Base-by-base conservation (phyloP, 2,888 invertebrate species). In the Apamea sordens region DNA sequence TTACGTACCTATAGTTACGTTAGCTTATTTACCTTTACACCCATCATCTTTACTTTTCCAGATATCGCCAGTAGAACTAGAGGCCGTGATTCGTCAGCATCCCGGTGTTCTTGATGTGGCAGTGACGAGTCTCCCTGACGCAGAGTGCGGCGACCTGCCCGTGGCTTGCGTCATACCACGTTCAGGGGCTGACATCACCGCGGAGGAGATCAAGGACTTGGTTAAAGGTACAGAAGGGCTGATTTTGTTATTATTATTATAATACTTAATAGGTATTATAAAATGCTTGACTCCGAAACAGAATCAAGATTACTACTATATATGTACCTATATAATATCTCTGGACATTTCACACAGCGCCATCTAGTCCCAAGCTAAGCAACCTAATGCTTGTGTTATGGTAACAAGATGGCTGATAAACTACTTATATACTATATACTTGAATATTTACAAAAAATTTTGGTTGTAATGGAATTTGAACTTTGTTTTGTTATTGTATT, bases 191-290 rank as follows among this genome's bases (percentile, higher is more conserved):
- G 67, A 82, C 0, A 74, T 92, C 18, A 92, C 90, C 4, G 93
- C 92, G 0, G 87, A 93, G 13, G 94, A 95, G 56, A 93, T 95
- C 24, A 92, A 95, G 81, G 88, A 94, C 50, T 77, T 95, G 21
- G 94, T 95, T 4, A 94, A 92, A 93, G 90, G 95, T 95, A 78
- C n/a, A 36, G 13, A 50, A 13, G 50, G 1, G 21, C 24, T 24
- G 21, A 32, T 69, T 11, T 1, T 32, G 32, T 2, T 32, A 32
- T 32, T 32, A 32, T 32, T 32, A 32, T 32, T 32, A 32, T 32
- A 32, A 32, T 32, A n/a, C n/a, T n/a, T n/a, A 32, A 32, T 32
- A 32, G 32, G 32, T 32, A 32, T 32, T 32, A 32, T 32, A 47
- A 11, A 28, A 24, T 32, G 13, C 21, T 21, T 28, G 4, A 24